phyloP scores from a whole-genome alignment of 2,888 invertebrate species.

The Cordilura impudica region DNA sequence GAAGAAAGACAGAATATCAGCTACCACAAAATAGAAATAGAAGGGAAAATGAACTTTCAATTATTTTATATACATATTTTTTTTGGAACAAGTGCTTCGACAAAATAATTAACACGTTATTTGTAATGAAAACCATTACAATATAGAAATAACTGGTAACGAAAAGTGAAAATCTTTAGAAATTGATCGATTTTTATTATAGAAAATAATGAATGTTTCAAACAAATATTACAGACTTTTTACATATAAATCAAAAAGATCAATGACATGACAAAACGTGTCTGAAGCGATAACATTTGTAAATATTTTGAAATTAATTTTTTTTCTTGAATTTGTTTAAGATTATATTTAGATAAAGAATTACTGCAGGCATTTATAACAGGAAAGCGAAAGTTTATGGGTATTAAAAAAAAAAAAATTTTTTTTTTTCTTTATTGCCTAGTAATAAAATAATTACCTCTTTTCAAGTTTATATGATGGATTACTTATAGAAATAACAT shows the following conservation, averaged over 20 bases:
- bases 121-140: background rate
- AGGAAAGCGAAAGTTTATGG: conserved; percentile 8
- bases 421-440: background rate
- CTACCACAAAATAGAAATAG: background rate
- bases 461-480: background rate
- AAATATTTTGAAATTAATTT: conserved; percentile 23
- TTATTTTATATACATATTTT: background rate
- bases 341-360: background rate
- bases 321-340: too few relatives aligned
- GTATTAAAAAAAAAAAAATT: background rate
- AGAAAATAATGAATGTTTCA: background rate
- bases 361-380: background rate
- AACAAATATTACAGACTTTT: background rate
- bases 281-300: background rate
- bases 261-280: conserved; percentile 51
- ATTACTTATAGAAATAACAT: background rate
- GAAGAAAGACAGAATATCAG: background rate
- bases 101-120: conserved; percentile 28
- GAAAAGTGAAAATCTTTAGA: conserved; percentile 4
- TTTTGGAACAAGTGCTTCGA: conserved; percentile 22
- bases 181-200: conserved; percentile 18
- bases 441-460: background rate
- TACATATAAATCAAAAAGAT: conserved; percentile 22
- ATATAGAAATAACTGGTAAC: background rate
- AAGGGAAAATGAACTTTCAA: conserved; percentile 21